Evolutionary conservation across 2,888 invertebrate genomes (phyloP).

Genomic region (Macrostomum cliftonense): DNA sequence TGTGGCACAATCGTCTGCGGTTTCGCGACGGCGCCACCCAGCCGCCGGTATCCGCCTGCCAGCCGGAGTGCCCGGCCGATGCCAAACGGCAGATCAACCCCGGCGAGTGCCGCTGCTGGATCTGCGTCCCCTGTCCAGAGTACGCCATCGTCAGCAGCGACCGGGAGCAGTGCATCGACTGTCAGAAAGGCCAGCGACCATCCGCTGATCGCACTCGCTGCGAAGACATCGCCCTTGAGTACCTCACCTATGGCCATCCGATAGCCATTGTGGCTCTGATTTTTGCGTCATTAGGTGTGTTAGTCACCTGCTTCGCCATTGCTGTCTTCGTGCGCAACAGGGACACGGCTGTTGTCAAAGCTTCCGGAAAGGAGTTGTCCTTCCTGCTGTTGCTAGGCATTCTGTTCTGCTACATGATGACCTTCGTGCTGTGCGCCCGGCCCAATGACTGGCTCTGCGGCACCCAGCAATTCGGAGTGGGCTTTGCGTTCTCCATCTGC

Average conservation of each 20-base stretch:
- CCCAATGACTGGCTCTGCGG: slow-evolving; percentile 33
- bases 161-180: slow-evolving; percentile 63
- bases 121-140: slow-evolving; percentile 52
- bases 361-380: slow-evolving; percentile 38
- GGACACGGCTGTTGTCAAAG: slow-evolving; percentile 38
- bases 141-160: slow-evolving; percentile 46
- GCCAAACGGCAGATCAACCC: slow-evolving; percentile 1
- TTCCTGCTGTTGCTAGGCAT: slow-evolving; percentile 36
- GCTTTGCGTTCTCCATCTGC: slow-evolving; percentile 36
- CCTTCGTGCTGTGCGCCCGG: slow-evolving; percentile 33
- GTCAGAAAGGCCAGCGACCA: slow-evolving; percentile 61
- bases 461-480: slow-evolving; percentile 35
- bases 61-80: slow-evolving; percentile 3
- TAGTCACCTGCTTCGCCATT: slow-evolving; percentile 28
- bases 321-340: slow-evolving; percentile 32
- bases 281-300: slow-evolving; percentile 34
- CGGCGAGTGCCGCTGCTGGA: slow-evolving; percentile 21
- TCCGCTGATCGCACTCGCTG: slow-evolving; percentile 49
- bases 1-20: background rate
- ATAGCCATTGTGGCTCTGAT: slow-evolving; percentile 85
- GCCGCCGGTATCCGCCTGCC: slow-evolving; percentile 2
- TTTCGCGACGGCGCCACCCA: slow-evolving; percentile 2
- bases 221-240: slow-evolving; percentile 40
- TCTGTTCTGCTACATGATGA: slow-evolving; percentile 33
- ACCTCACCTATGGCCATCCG: slow-evolving; percentile 48